phyloP scores from a whole-genome alignment of 2,113 vertebrate species.

The Calidris pygmaea region DNA sequence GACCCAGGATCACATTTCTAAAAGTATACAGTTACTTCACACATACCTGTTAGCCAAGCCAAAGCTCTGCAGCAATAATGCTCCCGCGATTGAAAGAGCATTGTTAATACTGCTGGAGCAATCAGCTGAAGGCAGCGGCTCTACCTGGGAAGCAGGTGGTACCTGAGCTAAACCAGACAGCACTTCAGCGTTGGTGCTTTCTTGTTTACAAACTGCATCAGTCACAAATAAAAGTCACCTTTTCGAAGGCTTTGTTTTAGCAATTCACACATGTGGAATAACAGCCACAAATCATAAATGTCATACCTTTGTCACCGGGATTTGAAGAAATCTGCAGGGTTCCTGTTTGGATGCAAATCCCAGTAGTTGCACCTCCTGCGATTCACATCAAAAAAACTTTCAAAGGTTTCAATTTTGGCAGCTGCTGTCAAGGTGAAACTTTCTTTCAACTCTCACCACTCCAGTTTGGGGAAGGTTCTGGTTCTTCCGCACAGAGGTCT shows the following conservation, averaged over 20 bases:
- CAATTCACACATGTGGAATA: background rate
- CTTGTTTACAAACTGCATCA: background rate
- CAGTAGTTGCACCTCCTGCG: background rate
- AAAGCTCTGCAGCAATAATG: background rate
- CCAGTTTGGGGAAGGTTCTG: background rate
- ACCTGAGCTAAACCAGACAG: background rate
- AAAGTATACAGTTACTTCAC: background rate
- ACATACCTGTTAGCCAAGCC: background rate
- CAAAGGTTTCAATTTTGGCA: constrained; percentile 37
- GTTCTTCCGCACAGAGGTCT: background rate
- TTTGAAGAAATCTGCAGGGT: constrained; percentile 45
- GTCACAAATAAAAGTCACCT: constrained; percentile 8
- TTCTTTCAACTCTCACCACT: background rate
- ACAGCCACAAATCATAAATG: constrained; percentile 32
- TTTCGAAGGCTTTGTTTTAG: constrained; percentile 6
- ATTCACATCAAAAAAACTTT: constrained; percentile 46
- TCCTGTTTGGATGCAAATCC: constrained; percentile 53
- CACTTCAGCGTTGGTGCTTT: background rate
- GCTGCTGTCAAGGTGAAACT: constrained; percentile 22
- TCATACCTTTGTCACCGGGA: constrained; percentile 30
- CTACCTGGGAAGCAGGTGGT: background rate
- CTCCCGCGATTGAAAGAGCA: background rate
- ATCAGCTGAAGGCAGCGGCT: background rate
- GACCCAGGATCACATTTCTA: background rate
- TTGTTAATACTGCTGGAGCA: background rate